Conservation (phyloP, 2,888 invertebrate genomes). For the Serripes groenlandicus region DNA sequence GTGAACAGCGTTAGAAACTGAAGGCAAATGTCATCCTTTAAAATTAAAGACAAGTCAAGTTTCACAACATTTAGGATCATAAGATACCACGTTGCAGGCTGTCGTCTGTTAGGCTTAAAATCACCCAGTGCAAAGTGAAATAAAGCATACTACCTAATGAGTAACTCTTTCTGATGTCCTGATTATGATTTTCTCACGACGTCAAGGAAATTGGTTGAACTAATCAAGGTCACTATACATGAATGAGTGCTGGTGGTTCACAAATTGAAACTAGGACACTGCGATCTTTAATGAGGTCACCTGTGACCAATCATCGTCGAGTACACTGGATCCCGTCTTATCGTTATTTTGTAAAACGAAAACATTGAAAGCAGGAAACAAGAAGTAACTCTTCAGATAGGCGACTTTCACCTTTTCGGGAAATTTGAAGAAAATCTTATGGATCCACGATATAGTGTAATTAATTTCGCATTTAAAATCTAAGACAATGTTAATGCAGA, state of each 20-base stretch:
- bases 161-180: not conserved
- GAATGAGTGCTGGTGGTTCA: not conserved
- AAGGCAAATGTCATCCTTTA: not conserved
- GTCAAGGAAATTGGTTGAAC: not conserved
- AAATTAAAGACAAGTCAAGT: not conserved
- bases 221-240: conserved; percentile 1
- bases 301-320: not conserved
- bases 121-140: too few species aligned
- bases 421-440: too few species aligned
- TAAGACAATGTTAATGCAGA: too few species aligned
- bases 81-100: not conserved
- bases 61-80: not conserved
- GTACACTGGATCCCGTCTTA: not conserved
- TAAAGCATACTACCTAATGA: not conserved
- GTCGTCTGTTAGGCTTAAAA: not conserved
- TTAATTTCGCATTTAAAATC: too few species aligned
- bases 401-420: not conserved
- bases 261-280: conserved; percentile 5
- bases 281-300: conserved; percentile 6
- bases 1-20: too few species aligned
- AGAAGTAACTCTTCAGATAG: not conserved
- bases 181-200: not conserved
- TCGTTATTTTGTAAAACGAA: not conserved
- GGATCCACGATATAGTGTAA: too few species aligned
- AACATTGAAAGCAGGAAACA: not conserved